Percentiles rank a stretch among this genome's conserved stretches.
phyloP scores from a whole-genome alignment of 37 sponge, comb jelly and placozoan species.

The Theonella swinhoei region DNA sequence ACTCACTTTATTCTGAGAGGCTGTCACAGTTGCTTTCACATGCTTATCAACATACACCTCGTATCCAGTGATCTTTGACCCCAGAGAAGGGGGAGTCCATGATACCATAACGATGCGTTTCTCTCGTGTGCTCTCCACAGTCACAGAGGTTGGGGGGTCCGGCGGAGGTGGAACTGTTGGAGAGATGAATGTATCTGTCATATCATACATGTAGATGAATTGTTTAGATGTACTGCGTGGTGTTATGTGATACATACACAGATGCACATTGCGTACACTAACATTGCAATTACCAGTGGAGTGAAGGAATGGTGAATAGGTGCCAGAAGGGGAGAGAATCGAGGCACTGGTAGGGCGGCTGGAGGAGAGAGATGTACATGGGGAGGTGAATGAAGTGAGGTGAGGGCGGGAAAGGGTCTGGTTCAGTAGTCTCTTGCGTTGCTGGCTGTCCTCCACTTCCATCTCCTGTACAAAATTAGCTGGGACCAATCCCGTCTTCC shows the following conservation, averaged over 20 bases:
- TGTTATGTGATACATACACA: too few species aligned
- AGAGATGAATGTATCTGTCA: not conserved
- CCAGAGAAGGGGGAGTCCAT: constrained; percentile 40
- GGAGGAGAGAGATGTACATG: not conserved
- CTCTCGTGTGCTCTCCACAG: not conserved
- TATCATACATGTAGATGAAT: too few species aligned
- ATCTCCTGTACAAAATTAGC: constrained; percentile 77
- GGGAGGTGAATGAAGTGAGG: not conserved
- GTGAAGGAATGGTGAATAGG: too few species aligned
- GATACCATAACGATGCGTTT: constrained; percentile 11
- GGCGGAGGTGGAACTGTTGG: not conserved
- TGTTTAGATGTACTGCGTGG: too few species aligned
- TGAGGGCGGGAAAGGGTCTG: constrained; percentile 27
- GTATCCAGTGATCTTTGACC: constrained; percentile 37
- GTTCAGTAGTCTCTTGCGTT: constrained; percentile 57
- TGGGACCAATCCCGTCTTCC: constrained; percentile 67
- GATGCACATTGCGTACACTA: too few species aligned
- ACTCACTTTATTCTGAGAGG: constrained; percentile 28
- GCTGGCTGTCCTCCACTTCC: constrained; percentile 25
- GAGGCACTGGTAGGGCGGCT: not conserved
- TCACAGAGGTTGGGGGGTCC: not conserved
- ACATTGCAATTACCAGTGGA: too few species aligned
- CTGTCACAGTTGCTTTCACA: not conserved
- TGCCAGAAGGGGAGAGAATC: not conserved
- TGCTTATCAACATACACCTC: constrained; percentile 16